Base-by-base conservation (phyloP, 2,888 invertebrate species). In the Oscheius sp. region DNA sequence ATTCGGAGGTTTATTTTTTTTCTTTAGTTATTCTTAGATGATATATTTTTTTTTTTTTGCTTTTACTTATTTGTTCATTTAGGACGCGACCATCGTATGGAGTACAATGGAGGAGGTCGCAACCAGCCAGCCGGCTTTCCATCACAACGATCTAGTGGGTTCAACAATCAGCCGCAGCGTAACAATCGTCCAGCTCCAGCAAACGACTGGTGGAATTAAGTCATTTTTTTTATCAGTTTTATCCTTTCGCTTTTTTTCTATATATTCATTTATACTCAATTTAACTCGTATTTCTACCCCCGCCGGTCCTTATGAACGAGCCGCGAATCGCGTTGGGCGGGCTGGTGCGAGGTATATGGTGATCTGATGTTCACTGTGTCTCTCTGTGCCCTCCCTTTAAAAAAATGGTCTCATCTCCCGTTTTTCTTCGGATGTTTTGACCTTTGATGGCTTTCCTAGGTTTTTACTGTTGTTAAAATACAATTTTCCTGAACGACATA, bases 51-150 rank as follows among this genome's bases (percentile, higher is more conserved):
- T 30, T 22, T 33, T 26, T 24, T 22, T 50, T 14, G 22, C 9
- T 9, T 51, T 9, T 28, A 26, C 12, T 9, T 28, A 51, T 8
- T 51, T 2, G 14, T 26, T 22, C 26, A 72, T 70, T 38, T 45
- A 77, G 77, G 82, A 44, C 80, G 83, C 68, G 84, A 84, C 80
- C 82, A 84, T 57, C 84, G 83, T 82, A 74, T 80, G 20, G 82
- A 83, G 57, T 71, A 75, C 50, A 68, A 59, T 4, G 33, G 50
- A 8, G 64, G 64, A 12, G 17, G 14, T n/a, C 3, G 50, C 2
- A 17, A n/a, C 22, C 54, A 36, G 24, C 20, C 36, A 9, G 38
- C 20, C 30, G 51, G 38, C 24, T 20, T 12, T 14, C 32, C 47
- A 9, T 47, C 51, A 2, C 64, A 68, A n/a, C 50, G 64, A 14